Base-by-base conservation (phyloP, 2,888 invertebrate species). In the Dilophus febrilis region DNA sequence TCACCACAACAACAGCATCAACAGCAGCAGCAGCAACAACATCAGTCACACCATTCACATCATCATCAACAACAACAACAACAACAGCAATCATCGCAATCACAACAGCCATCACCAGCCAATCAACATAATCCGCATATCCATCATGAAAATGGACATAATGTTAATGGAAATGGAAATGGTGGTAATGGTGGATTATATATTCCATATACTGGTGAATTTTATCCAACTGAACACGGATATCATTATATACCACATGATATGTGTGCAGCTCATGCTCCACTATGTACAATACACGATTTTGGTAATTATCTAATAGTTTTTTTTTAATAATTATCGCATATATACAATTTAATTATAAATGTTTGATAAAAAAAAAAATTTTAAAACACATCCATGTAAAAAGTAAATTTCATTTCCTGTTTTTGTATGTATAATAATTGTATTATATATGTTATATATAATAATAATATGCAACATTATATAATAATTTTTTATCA, bases 281-380 rank as follows among this genome's bases (percentile, higher is more conserved):
- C 72, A 67, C 71, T 79, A 67, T 79, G 79, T 65, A 71, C 77
- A 47, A 68, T 80, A 59, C 78, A 78, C 54, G 79, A 79, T 60
- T 80, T 74, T 62, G 79, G 81, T 81, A 63, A 71, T 75, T 49
- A 32, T 19, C 11, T n/a, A n/a, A n/a, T n/a, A n/a, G n/a, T n/a
- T n/a, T n/a, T n/a, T n/a, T n/a, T n/a, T n/a, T n/a, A n/a, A n/a
- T n/a, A n/a, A n/a, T n/a, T n/a, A n/a, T n/a, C n/a, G n/a, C n/a
- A n/a, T n/a, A n/a, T n/a, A n/a, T n/a, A n/a, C n/a, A n/a, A n/a
- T n/a, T n/a, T n/a, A n/a, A n/a, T n/a, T n/a, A n/a, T n/a, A n/a
- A n/a, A n/a, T n/a, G n/a, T n/a, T n/a, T n/a, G n/a, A n/a, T n/a
- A n/a, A n/a, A n/a, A n/a, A n/a, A n/a, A n/a, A n/a, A n/a, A n/a